These are phyloP conservation scores for Sarcophaga rosellei DNA, from an alignment of 2,888 invertebrate genomes.

Conservation along the genomic window DNA sequence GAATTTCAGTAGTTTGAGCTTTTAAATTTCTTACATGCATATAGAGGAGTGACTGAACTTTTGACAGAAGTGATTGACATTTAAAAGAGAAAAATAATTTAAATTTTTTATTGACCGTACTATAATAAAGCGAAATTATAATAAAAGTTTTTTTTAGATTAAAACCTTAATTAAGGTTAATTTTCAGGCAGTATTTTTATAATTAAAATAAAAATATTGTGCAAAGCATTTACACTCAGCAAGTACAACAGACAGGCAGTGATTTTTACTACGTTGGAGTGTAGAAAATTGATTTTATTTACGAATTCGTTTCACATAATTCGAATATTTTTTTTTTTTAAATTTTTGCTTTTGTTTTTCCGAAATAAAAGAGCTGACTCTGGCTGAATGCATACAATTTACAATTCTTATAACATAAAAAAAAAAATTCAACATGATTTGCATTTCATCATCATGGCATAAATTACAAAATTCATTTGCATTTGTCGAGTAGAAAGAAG, in stretches of 20 bases:
- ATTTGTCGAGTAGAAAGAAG: conserved; percentile 14
- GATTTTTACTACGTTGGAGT: not conserved
- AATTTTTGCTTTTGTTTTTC: not conserved
- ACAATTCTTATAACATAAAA: conserved; percentile 43
- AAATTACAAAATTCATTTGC: conserved; percentile 53
- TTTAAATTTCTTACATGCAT: too few relatives aligned
- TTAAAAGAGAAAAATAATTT: not conserved
- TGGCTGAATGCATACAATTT: conserved; percentile 56
- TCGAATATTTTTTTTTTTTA: conserved; percentile 33
- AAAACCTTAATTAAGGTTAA: not conserved
- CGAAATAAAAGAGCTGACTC: conserved; percentile 40
- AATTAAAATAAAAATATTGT: too few relatives aligned
- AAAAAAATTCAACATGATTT: conserved; percentile 44
- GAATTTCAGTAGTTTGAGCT: too few relatives aligned
- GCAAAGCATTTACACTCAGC: not conserved
- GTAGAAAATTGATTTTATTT: conserved; percentile 57
- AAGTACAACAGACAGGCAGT: not conserved
- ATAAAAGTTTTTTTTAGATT: not conserved
- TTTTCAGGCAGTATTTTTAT: not conserved
- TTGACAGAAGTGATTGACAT: not conserved
- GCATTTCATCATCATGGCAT: conserved; percentile 59
- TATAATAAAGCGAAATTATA: not conserved
- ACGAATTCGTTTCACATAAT: conserved; percentile 65
- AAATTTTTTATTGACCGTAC: not conserved
- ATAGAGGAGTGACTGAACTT: too few relatives aligned